These are phyloP conservation scores for Peromyscus leucopus DNA, from an alignment of 2,113 vertebrate genomes.

Conservation along the genomic window DNA sequence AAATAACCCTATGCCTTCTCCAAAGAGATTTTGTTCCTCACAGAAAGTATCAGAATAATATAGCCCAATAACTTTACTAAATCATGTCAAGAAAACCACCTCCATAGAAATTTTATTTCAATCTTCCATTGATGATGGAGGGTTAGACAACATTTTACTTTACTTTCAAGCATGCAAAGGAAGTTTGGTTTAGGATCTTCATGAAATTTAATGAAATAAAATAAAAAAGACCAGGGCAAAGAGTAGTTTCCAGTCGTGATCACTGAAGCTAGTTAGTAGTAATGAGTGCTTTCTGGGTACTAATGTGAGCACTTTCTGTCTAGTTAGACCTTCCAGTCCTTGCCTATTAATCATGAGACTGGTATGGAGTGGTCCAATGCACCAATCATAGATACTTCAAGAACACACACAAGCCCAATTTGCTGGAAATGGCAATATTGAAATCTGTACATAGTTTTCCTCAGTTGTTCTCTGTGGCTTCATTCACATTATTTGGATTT, in stretches of 20 bases:
- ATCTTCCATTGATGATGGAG: background rate
- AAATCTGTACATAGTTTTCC: background rate
- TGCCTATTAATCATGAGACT: background rate
- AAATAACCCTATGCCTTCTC: background rate
- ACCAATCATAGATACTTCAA: background rate
- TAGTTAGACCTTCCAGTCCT: background rate
- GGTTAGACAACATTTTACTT: conserved; percentile 9
- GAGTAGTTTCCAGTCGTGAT: background rate
- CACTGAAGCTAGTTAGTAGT: background rate
- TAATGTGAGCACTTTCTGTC: background rate
- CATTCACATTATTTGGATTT: background rate
- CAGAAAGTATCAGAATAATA: background rate
- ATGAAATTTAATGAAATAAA: conserved; percentile 41
- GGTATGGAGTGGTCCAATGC: background rate
- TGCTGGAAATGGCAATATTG: background rate
- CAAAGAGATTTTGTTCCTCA: conserved; percentile 9
- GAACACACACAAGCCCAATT: background rate
- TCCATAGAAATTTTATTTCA: background rate
- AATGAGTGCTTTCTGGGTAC: background rate
- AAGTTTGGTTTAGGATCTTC: background rate
- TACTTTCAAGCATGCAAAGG: background rate
- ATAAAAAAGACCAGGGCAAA: background rate
- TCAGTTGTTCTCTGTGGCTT: background rate
- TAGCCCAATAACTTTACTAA: conserved; percentile 7
- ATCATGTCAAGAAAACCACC: background rate